Conservation (phyloP, 2,797 vertebrate species). For the Gymnoscopelus braueri region DNA sequence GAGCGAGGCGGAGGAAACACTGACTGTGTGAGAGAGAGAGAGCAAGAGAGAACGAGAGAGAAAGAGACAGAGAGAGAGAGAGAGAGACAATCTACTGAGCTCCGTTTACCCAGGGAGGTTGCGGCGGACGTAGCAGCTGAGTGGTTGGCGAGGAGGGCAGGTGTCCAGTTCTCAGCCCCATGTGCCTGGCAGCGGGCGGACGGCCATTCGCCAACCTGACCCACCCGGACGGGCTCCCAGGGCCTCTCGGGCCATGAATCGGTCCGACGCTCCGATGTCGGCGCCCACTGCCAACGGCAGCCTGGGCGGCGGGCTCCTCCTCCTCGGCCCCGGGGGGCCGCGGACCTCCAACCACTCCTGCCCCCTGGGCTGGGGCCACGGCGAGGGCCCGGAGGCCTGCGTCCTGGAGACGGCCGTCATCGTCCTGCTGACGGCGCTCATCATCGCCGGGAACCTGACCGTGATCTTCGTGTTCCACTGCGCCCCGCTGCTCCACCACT, state of each 20-base stretch:
- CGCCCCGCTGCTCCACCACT: conserved; percentile 95
- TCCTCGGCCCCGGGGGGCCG: conserved; percentile 70
- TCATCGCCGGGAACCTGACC: conserved; percentile 95
- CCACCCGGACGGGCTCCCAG: conserved; percentile 58
- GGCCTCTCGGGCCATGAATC: conserved; percentile 88
- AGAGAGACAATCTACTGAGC: conserved; percentile 36
- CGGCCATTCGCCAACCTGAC: conserved; percentile 56
- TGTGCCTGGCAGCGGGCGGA: conserved; percentile 61
- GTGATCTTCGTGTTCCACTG: conserved; percentile 99
- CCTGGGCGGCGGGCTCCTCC: conserved; percentile 52
- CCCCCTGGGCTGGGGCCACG: conserved; percentile 93
- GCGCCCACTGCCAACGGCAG: conserved; percentile 85
- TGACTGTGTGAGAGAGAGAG: conserved; percentile 22
- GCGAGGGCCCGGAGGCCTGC: conserved; percentile 88
- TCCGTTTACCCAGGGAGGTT: conserved; percentile 64
- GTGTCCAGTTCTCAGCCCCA: conserved; percentile 61
- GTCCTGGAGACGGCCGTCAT: conserved; percentile 94
- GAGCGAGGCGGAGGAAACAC: conserved; percentile 64
- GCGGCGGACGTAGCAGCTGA: conserved; percentile 21
- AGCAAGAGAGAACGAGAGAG: conserved; percentile 70
- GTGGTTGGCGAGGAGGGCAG: conserved; percentile 3
- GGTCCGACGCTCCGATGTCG: conserved; percentile 79
- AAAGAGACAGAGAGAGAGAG: conserved; percentile 57
- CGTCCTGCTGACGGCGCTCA: conserved; percentile 93
- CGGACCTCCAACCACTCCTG: conserved; percentile 86